These are phyloP conservation scores for Hydrotaea diabolus DNA, from an alignment of 2,888 invertebrate species.

Conservation along the genomic window DNA sequence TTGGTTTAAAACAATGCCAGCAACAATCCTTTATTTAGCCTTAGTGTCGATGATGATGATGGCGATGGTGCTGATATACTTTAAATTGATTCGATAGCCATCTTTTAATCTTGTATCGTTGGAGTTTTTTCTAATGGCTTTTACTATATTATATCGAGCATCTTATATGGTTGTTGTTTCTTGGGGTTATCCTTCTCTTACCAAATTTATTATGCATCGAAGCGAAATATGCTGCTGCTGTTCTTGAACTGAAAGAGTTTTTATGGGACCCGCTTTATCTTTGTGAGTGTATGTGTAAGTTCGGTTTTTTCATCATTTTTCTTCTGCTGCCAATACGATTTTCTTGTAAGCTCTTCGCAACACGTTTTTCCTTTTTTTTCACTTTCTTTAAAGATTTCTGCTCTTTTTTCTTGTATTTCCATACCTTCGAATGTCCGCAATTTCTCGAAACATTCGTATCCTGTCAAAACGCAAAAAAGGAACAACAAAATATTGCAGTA, in stretches of 20 bases:
- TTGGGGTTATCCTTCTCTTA: neutral
- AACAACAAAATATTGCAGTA: neutral
- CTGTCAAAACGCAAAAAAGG: too few relatives aligned
- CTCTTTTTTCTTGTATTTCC: neutral
- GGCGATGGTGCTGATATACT: neutral
- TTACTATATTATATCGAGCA: too few relatives aligned
- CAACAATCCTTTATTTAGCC: neutral
- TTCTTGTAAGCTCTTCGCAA: neutral
- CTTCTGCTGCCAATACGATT: neutral
- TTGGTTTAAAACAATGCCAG: too few relatives aligned
- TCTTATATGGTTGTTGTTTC: neutral
- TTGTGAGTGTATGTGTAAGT: too few relatives aligned
- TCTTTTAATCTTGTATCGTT: neutral
- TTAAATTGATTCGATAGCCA: neutral
- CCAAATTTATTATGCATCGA: neutral
- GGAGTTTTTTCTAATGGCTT: too few relatives aligned
- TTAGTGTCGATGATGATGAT: neutral
- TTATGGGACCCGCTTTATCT: neutral
- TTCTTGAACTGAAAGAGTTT: neutral
- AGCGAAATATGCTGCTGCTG: neutral
- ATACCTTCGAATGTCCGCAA: neutral
- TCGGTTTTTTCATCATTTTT: too few relatives aligned
- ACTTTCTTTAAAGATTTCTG: neutral
- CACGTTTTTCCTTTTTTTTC: neutral
- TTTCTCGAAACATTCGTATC: neutral